Percentiles rank a stretch among this genome's conserved stretches.
These are phyloP conservation scores for Campoletis raptor DNA, from an alignment of 2,888 invertebrate genomes.

Conservation along the genomic window DNA sequence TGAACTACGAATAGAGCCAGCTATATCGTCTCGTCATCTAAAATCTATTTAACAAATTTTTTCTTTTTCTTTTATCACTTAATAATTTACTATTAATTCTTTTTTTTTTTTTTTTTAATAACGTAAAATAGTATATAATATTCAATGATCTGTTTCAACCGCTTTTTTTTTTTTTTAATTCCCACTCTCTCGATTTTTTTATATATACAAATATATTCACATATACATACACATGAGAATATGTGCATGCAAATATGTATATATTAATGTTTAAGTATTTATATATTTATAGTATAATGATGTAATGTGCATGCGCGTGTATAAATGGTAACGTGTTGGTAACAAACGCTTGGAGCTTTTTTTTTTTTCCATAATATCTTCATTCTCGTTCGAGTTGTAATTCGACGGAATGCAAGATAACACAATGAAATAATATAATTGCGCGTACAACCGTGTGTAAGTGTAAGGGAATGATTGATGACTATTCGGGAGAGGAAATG, in stretches of 20 bases:
- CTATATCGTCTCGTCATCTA: conserved; percentile 81
- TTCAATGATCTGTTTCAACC: conserved; percentile 63
- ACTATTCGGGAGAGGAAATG: neutral
- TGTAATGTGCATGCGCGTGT: conserved; percentile 64
- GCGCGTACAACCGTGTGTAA: conserved; percentile 45
- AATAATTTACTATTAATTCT: neutral
- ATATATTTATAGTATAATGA: conserved; percentile 57
- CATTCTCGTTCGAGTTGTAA: neutral
- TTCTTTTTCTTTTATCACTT: conserved; percentile 59
- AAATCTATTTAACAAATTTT: conserved; percentile 80
- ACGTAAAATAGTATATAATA: conserved; percentile 63
- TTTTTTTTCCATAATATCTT: neutral
- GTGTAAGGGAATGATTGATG: conserved; percentile 35
- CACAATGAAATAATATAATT: conserved; percentile 27
- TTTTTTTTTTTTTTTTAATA: conserved; percentile 30
- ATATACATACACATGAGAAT: neutral
- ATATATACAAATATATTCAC: conserved; percentile 1
- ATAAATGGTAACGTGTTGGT: conserved; percentile 44
- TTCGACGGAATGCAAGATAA: conserved; percentile 48
- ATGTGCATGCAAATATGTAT: conserved; percentile 24
- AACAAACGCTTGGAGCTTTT: conserved; percentile 11
- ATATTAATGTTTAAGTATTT: conserved; percentile 44
- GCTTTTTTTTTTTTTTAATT: conserved; percentile 22
- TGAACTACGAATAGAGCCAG: conserved; percentile 83
- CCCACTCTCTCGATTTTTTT: neutral